Conservation (phyloP, 2,113 vertebrate species). For the Urocynchramus pylzowi region DNA sequence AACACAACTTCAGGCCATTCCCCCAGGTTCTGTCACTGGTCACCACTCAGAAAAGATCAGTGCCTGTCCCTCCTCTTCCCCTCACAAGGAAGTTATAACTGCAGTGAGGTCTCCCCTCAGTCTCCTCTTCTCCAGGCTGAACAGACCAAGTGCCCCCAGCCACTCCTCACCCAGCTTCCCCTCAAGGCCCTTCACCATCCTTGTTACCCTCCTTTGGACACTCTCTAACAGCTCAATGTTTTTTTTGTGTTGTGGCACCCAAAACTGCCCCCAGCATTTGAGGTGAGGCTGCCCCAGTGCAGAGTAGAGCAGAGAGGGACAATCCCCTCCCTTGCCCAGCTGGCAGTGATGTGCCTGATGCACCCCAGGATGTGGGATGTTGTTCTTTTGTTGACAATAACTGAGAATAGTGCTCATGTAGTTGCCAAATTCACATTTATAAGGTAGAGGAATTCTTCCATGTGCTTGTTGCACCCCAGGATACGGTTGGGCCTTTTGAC, state of each 20-base stretch:
- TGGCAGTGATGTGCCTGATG: neutral
- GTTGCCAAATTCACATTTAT: neutral
- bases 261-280: fast-evolving
- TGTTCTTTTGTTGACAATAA: neutral
- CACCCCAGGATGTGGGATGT: too few species aligned
- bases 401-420: fast-evolving
- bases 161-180: fast-evolving
- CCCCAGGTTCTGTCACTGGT: fast-evolving
- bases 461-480: neutral
- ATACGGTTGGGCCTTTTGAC: neutral
- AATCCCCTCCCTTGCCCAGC: fast-evolving
- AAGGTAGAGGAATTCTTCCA: neutral
- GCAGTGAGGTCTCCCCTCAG: neutral
- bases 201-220: neutral
- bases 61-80: neutral
- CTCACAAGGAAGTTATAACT: fast-evolving
- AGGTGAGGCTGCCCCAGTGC: neutral
- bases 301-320: neutral
- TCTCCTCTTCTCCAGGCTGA: neutral
- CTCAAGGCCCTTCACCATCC: neutral
- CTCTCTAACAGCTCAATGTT: neutral
- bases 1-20: neutral
- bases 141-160: neutral
- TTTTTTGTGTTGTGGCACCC: neutral
- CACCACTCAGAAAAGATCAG: neutral